A percentile compares a stretch with the other conserved stretches of the same genome.
Evolutionary conservation across 2,113 vertebrate species (phyloP).

Genomic region (Gobio gobio): DNA sequence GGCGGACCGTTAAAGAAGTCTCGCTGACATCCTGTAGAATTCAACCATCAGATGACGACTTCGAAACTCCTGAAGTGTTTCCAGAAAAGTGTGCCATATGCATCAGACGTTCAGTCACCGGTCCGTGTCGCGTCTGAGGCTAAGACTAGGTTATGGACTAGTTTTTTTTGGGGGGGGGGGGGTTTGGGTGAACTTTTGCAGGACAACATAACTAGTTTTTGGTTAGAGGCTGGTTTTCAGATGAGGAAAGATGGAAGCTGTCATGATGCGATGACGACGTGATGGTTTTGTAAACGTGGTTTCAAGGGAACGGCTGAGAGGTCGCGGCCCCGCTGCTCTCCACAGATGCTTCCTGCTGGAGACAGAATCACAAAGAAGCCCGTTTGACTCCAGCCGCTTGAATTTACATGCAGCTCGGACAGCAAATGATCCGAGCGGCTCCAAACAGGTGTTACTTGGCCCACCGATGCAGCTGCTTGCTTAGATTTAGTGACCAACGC

Average conservation of each 20-base stretch:
- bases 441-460: constrained; percentile 55
- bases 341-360: constrained; percentile 44
- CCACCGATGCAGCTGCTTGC: constrained; percentile 15
- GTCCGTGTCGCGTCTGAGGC: too few relatives aligned
- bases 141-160: background rate
- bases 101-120: too few relatives aligned
- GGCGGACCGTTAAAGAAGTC: too few relatives aligned
- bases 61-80: too few relatives aligned
- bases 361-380: constrained; percentile 34
- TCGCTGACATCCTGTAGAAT: too few relatives aligned
- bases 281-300: background rate
- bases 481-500: constrained; percentile 48
- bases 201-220: background rate
- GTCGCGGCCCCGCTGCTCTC: constrained; percentile 8
- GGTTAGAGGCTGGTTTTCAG: background rate
- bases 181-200: background rate
- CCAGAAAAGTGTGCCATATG: too few relatives aligned
- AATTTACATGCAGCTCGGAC: constrained; percentile 47
- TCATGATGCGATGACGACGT: background rate
- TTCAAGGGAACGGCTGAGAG: constrained; percentile 7
- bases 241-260: background rate
- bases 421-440: constrained; percentile 53
- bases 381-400: constrained; percentile 34
- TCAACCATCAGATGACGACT: too few relatives aligned
- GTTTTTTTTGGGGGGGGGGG: too few relatives aligned